Base-by-base conservation (phyloP, 1,140 invertebrate species). In the Megalonaias nervosa region DNA sequence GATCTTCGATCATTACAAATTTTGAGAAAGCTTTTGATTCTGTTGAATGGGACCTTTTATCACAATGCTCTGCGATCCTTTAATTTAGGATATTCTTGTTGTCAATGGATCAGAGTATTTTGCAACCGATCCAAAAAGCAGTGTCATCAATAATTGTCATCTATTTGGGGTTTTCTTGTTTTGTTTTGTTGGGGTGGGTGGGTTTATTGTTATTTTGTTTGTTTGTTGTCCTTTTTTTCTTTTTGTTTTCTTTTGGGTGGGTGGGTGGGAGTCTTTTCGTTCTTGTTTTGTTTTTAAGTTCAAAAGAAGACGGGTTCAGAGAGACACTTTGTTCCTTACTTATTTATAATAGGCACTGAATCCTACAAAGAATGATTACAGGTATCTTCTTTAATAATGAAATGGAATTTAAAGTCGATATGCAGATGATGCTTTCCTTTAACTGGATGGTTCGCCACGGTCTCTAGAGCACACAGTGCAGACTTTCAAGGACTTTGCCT, bases 21-120 rank as follows among this genome's bases (percentile, higher is more conserved):
- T 68, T 73, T 73, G 65, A 72, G 55, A 78, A 78, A 56, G 70
- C 55, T 23, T 72, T 73, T 67, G 65, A 78, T 21, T 72, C 65
- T 11, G 60, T 73, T 71, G 75, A 77, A 56, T 77, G 70, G 68
- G 59, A 26, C 67, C 72, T 72, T 60, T 31, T 77, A n/a, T 9
- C 2, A 55, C 5, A 71, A 71, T 58, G 65, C 71, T 19, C 48
- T 73, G 4, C 61, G 61, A 66, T 59, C 26, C 61, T 78, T 78
- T 73, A 73, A 73, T 68, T 78, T 78, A 72, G 58, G 76, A 19
- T 57, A 67, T 19, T 69, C 65, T 19, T 13, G 72, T 16, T 71
- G 68, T 21, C 71, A 72, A 62, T 79, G 77, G 66, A 59, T 79
- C n/a, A 59, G 69, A 17, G 38, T 73, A 19, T 67, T 79, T 60